Conservation (phyloP, 2,888 invertebrate genomes). For the Luperina nickerlii region DNA sequence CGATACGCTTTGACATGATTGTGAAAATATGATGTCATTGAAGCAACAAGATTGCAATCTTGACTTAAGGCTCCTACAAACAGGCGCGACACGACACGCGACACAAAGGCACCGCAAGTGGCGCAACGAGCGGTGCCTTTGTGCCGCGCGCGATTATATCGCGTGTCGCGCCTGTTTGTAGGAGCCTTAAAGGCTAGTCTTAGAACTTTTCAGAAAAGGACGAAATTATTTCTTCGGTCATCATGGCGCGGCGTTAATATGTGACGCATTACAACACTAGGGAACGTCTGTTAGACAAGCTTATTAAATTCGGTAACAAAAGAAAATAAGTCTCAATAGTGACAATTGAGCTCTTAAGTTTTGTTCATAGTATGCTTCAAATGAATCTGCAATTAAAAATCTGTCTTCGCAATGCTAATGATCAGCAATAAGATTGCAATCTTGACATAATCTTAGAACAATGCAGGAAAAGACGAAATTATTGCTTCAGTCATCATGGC, state of each 20-base stretch:
- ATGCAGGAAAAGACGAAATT: neutral
- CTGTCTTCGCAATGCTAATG: neutral
- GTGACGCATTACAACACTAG: neutral
- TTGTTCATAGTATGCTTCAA: neutral
- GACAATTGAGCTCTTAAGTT: no score
- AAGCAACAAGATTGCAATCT: conserved; percentile 3
- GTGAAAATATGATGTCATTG: conserved; percentile 4
- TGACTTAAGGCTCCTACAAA: neutral
- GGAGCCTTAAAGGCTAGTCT: neutral
- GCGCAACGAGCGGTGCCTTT: no score
- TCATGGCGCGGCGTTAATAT: neutral
- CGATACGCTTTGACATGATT: neutral
- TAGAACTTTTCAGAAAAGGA: neutral
- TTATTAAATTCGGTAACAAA: no score
- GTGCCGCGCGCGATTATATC: no score
- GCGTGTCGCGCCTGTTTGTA: no score
- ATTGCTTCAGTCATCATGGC: neutral
- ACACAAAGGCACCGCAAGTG: no score
- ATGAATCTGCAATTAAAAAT: conserved; percentile 15
- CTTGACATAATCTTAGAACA: neutral
- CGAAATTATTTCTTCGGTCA: neutral
- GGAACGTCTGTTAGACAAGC: no score
- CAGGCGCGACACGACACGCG: no score
- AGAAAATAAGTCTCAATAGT: no score
- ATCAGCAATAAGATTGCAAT: no score